Percentiles rank a stretch among this genome's conserved stretches.
These are phyloP conservation scores for Nysson spinosus DNA, from an alignment of 2,888 invertebrate genomes.

Conservation along the genomic window DNA sequence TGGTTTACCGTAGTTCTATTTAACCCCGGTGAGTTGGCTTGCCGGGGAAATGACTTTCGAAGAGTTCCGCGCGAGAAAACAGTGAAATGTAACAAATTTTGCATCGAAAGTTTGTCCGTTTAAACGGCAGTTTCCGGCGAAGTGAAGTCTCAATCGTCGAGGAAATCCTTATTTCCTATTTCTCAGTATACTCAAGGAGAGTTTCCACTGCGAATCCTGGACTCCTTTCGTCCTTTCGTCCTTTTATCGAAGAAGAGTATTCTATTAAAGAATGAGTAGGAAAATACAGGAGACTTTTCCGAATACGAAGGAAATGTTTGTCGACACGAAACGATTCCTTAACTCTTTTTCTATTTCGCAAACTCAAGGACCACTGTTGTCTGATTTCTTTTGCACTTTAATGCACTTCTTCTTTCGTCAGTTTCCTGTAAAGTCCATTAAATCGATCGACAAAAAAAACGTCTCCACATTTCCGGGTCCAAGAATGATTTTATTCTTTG, in stretches of 20 bases:
- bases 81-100: constrained; percentile 20
- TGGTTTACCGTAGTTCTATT: not conserved
- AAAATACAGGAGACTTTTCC: constrained; percentile 15
- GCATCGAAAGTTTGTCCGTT: constrained; percentile 11
- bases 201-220: not conserved
- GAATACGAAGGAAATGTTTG: constrained; percentile 4
- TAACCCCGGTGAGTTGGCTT: not conserved
- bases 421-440: no score
- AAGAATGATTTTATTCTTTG: no score
- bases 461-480: no score
- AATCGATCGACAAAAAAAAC: no score
- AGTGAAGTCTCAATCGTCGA: constrained; percentile 14
- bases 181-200: constrained; percentile 1
- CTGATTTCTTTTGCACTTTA: not conserved
- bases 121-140: not conserved
- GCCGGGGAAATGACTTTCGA: not conserved
- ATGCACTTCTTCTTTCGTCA: not conserved
- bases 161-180: constrained; percentile 23
- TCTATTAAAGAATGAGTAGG: constrained; percentile 19
- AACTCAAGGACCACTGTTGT: not conserved
- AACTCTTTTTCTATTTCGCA: not conserved
- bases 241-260: constrained; percentile 10
- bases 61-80: not conserved
- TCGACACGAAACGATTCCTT: constrained; percentile 5
- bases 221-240: constrained; percentile 8